Evolutionary conservation across 2,888 invertebrate genomes (phyloP).

Genomic region (Hanleya hanleyi): DNA sequence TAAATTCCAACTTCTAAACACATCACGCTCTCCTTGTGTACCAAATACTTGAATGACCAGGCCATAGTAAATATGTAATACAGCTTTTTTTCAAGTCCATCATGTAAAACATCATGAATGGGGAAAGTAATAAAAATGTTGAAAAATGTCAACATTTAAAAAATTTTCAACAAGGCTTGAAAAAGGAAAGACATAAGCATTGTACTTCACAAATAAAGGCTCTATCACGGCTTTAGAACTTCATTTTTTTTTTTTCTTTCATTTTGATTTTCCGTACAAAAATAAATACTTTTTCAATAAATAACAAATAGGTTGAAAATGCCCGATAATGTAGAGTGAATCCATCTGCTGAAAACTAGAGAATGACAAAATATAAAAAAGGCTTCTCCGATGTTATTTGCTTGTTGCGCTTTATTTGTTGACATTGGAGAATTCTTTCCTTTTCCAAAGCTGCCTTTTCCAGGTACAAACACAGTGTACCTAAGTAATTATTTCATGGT

Average conservation of each 20-base stretch:
- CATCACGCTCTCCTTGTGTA: no score
- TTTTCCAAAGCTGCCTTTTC: conserved; percentile 8
- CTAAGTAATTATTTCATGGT: not conserved
- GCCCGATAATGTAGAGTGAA: not conserved
- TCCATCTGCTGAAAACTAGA: no score
- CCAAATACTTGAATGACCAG: no score
- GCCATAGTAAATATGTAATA: no score
- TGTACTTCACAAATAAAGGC: conserved; percentile 9
- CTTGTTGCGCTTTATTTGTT: conserved; percentile 4
- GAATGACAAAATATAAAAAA: no score
- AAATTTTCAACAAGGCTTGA: not conserved
- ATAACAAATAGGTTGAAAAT: conserved; percentile 2
- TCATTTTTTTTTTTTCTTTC: not conserved
- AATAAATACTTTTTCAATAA: not conserved
- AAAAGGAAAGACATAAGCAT: not conserved
- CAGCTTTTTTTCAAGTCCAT: no score
- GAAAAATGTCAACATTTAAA: no score
- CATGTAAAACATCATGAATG: no score
- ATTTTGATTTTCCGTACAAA: not conserved
- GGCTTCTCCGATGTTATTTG: no score
- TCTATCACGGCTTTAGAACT: no score
- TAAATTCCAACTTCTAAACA: no score
- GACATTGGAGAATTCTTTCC: not conserved
- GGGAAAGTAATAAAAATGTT: no score
- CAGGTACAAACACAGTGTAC: not conserved